Evolutionary conservation across 2,113 vertebrate genomes (phyloP).

Genomic region (Sinosuthora webbiana): DNA sequence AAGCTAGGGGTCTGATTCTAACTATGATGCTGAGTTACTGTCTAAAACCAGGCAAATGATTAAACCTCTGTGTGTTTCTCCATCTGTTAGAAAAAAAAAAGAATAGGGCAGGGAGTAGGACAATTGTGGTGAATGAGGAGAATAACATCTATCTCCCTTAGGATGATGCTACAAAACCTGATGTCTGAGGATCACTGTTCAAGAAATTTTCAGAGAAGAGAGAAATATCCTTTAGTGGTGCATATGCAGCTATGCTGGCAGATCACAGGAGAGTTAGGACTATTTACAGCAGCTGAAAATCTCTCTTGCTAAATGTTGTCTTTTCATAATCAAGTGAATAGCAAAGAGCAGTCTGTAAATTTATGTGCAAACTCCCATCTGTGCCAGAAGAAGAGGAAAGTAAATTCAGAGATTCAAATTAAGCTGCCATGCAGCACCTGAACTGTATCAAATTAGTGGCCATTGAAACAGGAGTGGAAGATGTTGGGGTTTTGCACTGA

Average conservation of each 20-base stretch:
- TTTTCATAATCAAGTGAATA: slow-evolving; percentile 29
- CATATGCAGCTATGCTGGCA: background rate
- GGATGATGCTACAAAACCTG: background rate
- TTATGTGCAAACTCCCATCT: slow-evolving; percentile 28
- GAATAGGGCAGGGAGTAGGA: background rate
- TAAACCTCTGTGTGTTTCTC: background rate
- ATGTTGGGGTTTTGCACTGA: background rate
- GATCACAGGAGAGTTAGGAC: background rate
- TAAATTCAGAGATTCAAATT: slow-evolving; percentile 2
- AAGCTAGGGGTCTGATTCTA: background rate
- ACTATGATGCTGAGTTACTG: background rate
- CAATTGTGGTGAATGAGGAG: background rate
- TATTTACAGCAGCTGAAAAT: slow-evolving; percentile 34
- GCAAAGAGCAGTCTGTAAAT: slow-evolving; percentile 24
- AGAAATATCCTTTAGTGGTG: background rate
- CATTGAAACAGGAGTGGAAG: background rate
- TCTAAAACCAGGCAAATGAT: background rate
- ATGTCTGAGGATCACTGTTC: background rate
- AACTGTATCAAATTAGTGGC: background rate
- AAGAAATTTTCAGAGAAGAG: background rate
- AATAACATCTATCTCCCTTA: background rate
- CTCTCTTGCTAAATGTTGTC: slow-evolving; percentile 17
- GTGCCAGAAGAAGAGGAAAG: slow-evolving; percentile 3
- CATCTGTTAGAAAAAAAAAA: background rate
- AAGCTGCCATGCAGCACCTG: background rate